Evolutionary conservation across 2,113 vertebrate genomes (phyloP).

Genomic region (Centropus unirufus): DNA sequence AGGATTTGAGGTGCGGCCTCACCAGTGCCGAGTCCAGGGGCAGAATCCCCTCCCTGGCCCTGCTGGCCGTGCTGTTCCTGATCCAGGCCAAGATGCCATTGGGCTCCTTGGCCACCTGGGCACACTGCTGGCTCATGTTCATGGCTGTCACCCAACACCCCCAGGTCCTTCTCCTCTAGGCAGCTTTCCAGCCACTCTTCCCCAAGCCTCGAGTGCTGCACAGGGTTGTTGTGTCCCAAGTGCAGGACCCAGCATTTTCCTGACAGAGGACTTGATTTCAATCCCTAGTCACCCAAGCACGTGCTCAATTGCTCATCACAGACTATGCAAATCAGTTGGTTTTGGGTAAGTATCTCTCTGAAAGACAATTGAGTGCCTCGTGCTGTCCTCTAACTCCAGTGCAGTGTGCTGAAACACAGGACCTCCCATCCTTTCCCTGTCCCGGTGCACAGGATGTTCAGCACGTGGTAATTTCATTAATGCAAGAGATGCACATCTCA

Average conservation of each 20-base stretch:
- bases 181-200: no score
- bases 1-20: no score
- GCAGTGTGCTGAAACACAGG: neutral
- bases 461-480: neutral
- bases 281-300: neutral
- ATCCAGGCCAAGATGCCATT: no score
- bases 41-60: no score
- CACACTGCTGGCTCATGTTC: no score
- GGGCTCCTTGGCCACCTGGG: no score
- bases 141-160: no score
- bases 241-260: neutral
- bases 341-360: neutral
- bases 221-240: no score
- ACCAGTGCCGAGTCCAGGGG: no score
- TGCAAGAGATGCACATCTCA: neutral
- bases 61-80: no score
- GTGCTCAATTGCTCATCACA: neutral
- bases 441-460: neutral
- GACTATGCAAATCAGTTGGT: neutral
- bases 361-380: neutral
- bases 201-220: no score
- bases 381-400: neutral
- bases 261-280: neutral
- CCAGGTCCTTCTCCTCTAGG: no score
- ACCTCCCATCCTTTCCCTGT: neutral